phyloP scores from a whole-genome alignment of 2,113 vertebrate species.

The Fregata magnificens region DNA sequence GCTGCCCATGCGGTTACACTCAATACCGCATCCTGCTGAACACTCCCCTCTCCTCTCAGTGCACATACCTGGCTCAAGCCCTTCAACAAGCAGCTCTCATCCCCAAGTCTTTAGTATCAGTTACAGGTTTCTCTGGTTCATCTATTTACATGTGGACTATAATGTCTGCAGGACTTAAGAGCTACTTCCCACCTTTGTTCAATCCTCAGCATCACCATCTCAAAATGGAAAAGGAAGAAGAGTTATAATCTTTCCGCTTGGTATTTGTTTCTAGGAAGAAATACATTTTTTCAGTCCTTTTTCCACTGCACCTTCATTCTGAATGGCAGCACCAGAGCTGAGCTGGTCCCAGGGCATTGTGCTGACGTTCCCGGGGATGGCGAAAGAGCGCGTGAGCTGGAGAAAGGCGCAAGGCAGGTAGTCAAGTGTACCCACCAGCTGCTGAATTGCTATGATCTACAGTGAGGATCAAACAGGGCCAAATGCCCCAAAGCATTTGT shows the following conservation, averaged over 20 bases:
- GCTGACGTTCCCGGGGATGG: fast-evolving
- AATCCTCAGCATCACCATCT: background rate
- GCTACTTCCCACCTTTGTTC: background rate
- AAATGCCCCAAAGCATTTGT: background rate
- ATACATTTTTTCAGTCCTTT: background rate
- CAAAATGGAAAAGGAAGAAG: background rate
- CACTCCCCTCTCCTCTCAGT: background rate
- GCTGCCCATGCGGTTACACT: background rate
- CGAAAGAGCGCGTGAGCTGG: fast-evolving
- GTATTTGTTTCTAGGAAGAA: background rate
- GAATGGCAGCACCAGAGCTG: background rate
- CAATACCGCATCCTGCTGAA: too few relatives aligned
- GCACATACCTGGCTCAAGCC: background rate
- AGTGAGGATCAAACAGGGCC: background rate
- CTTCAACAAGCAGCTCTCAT: background rate
- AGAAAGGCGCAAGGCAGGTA: background rate
- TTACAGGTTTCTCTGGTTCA: background rate
- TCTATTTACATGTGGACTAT: background rate
- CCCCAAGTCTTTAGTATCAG: background rate
- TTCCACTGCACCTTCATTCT: background rate
- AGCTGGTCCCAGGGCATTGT: background rate
- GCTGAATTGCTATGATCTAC: background rate
- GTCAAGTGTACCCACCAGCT: background rate
- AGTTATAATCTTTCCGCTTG: background rate
- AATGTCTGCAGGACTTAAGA: background rate